These are phyloP conservation scores for Columba guinea DNA, from an alignment of 2,797 vertebrate genomes.

Conservation along the genomic window DNA sequence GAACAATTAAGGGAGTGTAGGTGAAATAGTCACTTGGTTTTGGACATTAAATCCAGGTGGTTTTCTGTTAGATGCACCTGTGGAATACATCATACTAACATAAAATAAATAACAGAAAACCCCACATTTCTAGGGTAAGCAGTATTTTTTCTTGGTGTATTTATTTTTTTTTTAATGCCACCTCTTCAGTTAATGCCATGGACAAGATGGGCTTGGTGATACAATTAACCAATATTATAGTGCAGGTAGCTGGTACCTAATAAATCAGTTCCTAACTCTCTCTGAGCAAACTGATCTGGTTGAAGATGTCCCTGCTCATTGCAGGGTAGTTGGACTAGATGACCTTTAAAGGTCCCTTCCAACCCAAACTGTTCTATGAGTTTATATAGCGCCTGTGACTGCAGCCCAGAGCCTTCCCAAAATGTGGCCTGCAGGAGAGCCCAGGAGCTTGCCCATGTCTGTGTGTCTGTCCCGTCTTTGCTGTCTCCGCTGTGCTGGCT, in stretches of 20 bases:
- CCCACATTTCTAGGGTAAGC: not conserved
- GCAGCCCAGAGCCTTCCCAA: not conserved
- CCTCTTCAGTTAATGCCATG: not conserved
- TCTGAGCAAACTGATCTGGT: too few species aligned
- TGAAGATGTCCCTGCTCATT: too few species aligned
- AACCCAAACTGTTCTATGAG: too few species aligned
- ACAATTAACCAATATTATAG: rapidly evolving
- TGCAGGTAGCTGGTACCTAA: not conserved
- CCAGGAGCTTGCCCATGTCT: rapidly evolving
- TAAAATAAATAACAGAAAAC: not conserved
- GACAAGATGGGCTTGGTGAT: not conserved
- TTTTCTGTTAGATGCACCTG: not conserved
- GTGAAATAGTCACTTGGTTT: not conserved
- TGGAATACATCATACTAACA: not conserved
- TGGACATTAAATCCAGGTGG: not conserved
- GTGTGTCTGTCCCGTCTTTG: not conserved
- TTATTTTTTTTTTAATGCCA: not conserved
- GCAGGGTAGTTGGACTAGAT: too few species aligned
- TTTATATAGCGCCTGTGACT: rapidly evolving
- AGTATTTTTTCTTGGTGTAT: not conserved
- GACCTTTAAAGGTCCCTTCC: too few species aligned
- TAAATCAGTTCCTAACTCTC: not conserved
- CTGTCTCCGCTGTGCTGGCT: rapidly evolving
- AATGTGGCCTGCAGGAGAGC: rapidly evolving
- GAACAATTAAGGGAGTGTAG: rapidly evolving